Evolutionary conservation across 2,113 vertebrate genomes (phyloP), one percentile per base, ranked within the genome.

Genomic region (Ictalurus punctatus): DNA sequence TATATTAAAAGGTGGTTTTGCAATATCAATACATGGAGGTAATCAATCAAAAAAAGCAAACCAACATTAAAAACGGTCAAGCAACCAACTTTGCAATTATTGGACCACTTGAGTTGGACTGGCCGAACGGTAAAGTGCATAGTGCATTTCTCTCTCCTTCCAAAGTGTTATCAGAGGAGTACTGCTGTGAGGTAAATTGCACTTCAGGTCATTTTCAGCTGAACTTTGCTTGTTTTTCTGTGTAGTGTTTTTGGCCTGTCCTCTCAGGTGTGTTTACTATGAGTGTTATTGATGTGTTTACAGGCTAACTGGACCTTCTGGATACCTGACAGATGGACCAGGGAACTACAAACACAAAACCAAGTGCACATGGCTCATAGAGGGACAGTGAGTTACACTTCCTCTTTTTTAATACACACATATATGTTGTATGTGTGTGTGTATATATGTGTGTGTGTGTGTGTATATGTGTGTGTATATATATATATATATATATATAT

Each of bases 281-380:
- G 91, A 58, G 58, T 76, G 6, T 52, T 40, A 23, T 76, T 69
- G 48, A 61, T 80, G 30, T 86, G 25, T 67, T 27, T 23, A 25
- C 95, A 99, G 98, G 91, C 92, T 99, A 92, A 97, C 97, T 34
- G 98, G 96, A 30, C 94, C 97, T 79, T 97, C 96, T 25, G 98
- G 98, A 9, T 97, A 96, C 69, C 95, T 99, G 91, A 98, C 97
- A 0, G 98, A 99, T 87, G 98, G 98, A 91, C 97, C 98, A 83
- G 98, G 98, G 61, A 98, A 99, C 95, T 99, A 99, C 93, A 99
- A 99, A 92, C 98, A 98, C 94, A 99, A 99, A 95, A 99, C 98
- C 0, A 99, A 99, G 89, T 99, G 98, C 92, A 99, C 98, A 0
- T 99, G 98, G 98, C 98, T 99, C 1, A 98, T 99, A 67, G 97